Base-by-base conservation (phyloP, 2,113 vertebrate species). In the Origma solitaria region DNA sequence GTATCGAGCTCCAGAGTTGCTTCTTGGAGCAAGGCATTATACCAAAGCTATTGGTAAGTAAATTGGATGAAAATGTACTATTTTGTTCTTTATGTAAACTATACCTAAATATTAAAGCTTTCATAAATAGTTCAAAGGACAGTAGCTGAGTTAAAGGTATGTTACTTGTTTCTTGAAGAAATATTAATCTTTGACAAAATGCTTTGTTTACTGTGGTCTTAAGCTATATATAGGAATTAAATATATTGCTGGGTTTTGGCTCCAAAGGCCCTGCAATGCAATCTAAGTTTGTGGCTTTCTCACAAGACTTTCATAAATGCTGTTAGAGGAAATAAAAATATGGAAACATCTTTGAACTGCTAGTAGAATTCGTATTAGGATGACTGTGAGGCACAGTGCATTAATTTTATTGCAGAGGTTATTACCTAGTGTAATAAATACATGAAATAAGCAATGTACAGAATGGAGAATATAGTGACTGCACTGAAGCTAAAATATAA, bases 41-140 rank as follows among this genome's bases (percentile, higher is more conserved):
- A 99, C 99, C 98, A 99, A 99, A 99, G 99, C 99, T 98, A 99
- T 99, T 96, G 99, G 99, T 99, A 94, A 99, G 99, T 98, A 95
- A 64, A 84, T n/a, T 56, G 86, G 19, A 68, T n/a, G 51, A 88
- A 77, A 80, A 53, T 12, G 11, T 42, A 4, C 15, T 53, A 0
- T 35, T 60, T 62, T 81, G 14, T 78, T 64, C 11, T 77, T 62
- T n/a, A 8, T 56, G 21, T 42, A 22, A 42, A 69, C 24, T 9
- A 6, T 40, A 50, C 27, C 13, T 56, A 40, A 69, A 33, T 88
- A 31, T 4, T 50, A 30, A 85, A 68, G 31, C 42, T 25, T 15
- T 61, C 50, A 51, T 71, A 64, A 72, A 25, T 18, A 70, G 28
- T 22, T 37, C 79, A 40, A 49, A 80, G 71, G 42, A 77, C 31